Conservation (phyloP, 1,140 invertebrate genomes). For the Tetramorium simillimum region DNA sequence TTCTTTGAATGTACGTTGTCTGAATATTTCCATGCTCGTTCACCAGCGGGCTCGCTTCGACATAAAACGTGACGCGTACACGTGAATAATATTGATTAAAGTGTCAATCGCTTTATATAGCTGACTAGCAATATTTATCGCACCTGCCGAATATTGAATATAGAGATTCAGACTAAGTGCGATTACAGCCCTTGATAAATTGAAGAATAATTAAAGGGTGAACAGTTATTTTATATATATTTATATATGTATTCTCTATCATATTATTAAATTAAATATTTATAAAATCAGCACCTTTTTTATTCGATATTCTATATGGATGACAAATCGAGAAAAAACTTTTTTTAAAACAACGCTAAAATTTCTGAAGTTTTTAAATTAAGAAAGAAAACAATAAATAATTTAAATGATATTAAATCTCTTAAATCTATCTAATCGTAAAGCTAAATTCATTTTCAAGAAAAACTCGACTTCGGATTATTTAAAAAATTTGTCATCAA, state of each 20-base stretch:
- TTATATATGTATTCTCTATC: not conserved
- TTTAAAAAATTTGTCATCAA: not conserved
- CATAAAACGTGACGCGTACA: not conserved
- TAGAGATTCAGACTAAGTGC: not conserved
- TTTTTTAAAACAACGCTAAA: not conserved
- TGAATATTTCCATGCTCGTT: conserved; percentile 22
- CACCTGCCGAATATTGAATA: not conserved
- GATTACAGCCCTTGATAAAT: not conserved
- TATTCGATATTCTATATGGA: not conserved
- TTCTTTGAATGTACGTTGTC: conserved; percentile 34
- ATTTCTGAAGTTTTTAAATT: not conserved
- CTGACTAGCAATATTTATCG: conserved; percentile 3
- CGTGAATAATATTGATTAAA: conserved; percentile 51
- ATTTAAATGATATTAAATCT: not conserved
- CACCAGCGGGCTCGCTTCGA: not conserved
- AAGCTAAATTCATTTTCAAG: not conserved
- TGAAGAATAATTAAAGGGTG: not conserved
- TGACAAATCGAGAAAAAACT: not conserved
- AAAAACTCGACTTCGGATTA: not conserved
- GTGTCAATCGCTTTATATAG: conserved; percentile 42
- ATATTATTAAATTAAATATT: not conserved
- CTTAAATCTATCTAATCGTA: not conserved
- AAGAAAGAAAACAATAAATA: not conserved
- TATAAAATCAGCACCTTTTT: not conserved
- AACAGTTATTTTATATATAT: not conserved